Evolutionary conservation across 2,888 invertebrate species (phyloP), one percentile per base, ranked within the genome.

Genomic region (Hypolimnas misippus): DNA sequence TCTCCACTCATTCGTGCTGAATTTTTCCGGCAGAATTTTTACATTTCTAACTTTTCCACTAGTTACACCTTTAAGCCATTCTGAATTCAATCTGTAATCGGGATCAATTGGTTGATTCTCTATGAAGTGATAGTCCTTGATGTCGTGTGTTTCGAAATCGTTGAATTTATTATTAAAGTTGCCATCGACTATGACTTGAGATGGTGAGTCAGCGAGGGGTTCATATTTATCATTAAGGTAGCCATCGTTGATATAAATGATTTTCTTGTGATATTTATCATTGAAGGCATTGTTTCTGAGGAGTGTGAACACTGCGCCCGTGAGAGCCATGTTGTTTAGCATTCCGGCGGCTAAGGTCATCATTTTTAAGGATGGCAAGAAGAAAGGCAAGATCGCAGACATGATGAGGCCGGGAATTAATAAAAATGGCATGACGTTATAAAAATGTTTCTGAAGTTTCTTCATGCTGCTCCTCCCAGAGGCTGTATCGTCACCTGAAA

Each of bases 301-400:
- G 4, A 94, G 75, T 3, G 93, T 89, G 71, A 94, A 93, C 16
- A 94, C 77, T 0, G 95, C 94, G 0, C 94, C 93, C 25, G 92
- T 86, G 40, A 95, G 89, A 0, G 95, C 95, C 88, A 95, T 94
- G 70, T 95, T 94, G 78, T 95, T 95, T 51, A 95, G 82, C 79
- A 95, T 88, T 0, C 93, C 93, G 0, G 93, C 93, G 51, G 92
- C 88, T 31, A 94, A 83, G 0, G 94, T 94, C 78, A 94, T 93
- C 92, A 95, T 92, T 77, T 95, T 95, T 14, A 96, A 76, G 0
- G 94, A 94, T 0, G 95, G 95, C 73, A 96, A 78, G 16, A 95
- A 79, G 79, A 95, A 95, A 0, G 95, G 95, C 74, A 95, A 79
- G 51, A 95, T 83, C 10, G 95, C 94, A 0, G 95, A 93, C 89